These are phyloP conservation scores for Tachyglossus aculeatus DNA, from an alignment of 2,797 vertebrate genomes.

Conservation along the genomic window DNA sequence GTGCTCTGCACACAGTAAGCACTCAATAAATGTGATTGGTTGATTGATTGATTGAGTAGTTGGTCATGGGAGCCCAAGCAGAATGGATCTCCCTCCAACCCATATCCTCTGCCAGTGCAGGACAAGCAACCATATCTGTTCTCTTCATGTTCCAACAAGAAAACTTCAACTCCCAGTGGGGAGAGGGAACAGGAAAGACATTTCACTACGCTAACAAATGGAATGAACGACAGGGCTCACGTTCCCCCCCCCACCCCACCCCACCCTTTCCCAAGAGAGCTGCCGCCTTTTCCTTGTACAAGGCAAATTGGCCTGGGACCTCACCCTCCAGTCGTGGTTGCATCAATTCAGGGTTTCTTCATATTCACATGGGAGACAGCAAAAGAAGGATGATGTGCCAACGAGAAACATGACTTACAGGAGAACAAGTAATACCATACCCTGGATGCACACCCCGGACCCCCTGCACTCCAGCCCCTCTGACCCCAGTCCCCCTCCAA, in stretches of 20 bases:
- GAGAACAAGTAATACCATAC: slow-evolving; percentile 45
- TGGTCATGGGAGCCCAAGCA: no score
- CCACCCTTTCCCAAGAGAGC: not conserved
- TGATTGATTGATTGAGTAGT: no score
- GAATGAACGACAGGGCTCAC: not conserved
- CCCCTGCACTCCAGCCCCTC: not conserved
- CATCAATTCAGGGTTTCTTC: slow-evolving; percentile 50
- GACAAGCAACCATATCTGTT: not conserved
- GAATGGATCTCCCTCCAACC: no score
- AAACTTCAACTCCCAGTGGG: not conserved
- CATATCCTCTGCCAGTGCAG: no score
- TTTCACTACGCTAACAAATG: not conserved
- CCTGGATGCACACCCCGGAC: slow-evolving; percentile 27
- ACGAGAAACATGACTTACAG: slow-evolving; percentile 28
- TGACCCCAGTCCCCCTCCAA: no score
- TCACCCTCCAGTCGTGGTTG: slow-evolving; percentile 17
- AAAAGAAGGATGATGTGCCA: slow-evolving; percentile 51
- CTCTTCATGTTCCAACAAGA: slow-evolving; percentile 3
- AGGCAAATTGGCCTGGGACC: not conserved
- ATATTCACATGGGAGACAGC: slow-evolving; percentile 52
- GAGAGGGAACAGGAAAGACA: not conserved
- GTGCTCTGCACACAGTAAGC: no score
- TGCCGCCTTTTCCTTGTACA: not conserved
- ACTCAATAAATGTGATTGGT: no score
- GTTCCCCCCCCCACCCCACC: no score